Conservation (phyloP, 2,113 vertebrate genomes). For the Sceloporus tristichus region DNA sequence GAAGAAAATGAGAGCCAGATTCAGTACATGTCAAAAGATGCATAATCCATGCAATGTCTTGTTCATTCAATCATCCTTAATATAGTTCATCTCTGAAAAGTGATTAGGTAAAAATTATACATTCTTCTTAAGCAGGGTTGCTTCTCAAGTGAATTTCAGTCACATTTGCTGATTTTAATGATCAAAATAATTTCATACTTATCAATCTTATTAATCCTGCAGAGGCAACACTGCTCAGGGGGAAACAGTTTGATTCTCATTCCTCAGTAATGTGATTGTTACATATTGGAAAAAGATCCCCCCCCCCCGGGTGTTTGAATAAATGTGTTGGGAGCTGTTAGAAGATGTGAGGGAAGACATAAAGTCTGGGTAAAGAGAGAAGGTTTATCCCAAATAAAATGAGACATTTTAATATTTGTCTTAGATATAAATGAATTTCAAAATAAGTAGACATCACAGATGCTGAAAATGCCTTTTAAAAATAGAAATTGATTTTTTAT, state of each 20-base stretch:
- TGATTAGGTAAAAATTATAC: slow-evolving; percentile 36
- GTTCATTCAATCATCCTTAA: slow-evolving; percentile 31
- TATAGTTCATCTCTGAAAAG: slow-evolving; percentile 49
- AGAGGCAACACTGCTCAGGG: slow-evolving; percentile 36
- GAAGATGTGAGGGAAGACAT: not conserved
- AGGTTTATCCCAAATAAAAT: not conserved
- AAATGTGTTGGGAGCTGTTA: slow-evolving; percentile 11
- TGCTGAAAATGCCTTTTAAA: not conserved
- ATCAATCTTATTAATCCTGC: slow-evolving; percentile 37
- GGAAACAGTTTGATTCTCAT: slow-evolving; percentile 13
- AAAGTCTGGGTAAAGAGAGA: not conserved
- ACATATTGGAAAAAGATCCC: slow-evolving; percentile 46
- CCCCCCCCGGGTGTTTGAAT: not conserved
- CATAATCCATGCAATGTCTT: slow-evolving; percentile 41
- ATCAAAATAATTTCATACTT: slow-evolving; percentile 55
- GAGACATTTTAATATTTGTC: not conserved
- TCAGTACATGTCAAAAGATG: not conserved
- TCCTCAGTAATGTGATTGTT: slow-evolving; percentile 23
- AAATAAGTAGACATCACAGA: not conserved
- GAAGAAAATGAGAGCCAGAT: slow-evolving; percentile 25
- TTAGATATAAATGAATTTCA: not conserved
- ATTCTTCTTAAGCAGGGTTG: slow-evolving; percentile 16
- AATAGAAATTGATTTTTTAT: not conserved
- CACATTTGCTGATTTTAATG: slow-evolving; percentile 50
- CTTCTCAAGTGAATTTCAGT: slow-evolving; percentile 35